Conservation (phyloP, 2,888 invertebrate species). For the Pristionchus entomophagus region DNA sequence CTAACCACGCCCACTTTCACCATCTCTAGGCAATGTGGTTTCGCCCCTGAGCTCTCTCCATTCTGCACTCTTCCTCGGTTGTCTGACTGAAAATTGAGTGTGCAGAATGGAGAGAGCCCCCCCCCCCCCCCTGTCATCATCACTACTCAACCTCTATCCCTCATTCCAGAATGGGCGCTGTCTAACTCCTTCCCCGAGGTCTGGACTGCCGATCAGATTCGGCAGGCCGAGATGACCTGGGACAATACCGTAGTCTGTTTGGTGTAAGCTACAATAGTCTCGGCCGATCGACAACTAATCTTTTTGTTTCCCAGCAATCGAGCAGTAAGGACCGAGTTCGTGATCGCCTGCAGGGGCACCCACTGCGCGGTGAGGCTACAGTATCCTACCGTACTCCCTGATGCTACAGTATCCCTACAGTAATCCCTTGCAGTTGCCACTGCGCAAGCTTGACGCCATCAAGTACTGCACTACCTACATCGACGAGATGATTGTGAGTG, state of each 20-base stretch:
- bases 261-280: neutral
- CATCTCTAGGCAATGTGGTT: no score
- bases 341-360: neutral
- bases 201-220: neutral
- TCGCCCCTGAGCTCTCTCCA: no score
- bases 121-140: no score
- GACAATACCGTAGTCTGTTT: constrained; percentile 21
- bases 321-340: neutral
- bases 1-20: neutral
- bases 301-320: neutral
- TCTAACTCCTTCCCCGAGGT: constrained; percentile 25
- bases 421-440: neutral
- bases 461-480: neutral
- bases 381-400: neutral
- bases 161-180: neutral
- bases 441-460: neutral
- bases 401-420: constrained; percentile 1
- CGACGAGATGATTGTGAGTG: neutral
- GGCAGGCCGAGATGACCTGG: neutral
- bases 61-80: no score
- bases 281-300: neutral
- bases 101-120: no score
- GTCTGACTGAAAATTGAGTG: no score
- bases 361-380: neutral
- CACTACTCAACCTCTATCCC: no score